Conservation (phyloP, 2,113 vertebrate genomes). For the Gorilla gorilla region DNA sequence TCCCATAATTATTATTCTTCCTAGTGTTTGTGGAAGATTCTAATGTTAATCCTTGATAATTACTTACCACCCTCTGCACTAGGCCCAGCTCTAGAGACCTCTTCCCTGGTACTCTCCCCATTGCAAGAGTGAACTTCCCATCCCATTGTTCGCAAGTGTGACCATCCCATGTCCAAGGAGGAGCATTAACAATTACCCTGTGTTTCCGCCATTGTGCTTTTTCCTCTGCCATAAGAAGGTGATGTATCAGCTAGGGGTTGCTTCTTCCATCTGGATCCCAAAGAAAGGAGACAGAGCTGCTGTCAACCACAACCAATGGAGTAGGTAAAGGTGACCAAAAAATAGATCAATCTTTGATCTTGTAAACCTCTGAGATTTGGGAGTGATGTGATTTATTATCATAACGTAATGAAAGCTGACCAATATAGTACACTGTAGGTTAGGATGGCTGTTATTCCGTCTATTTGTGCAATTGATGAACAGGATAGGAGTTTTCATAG, state of each 20-base stretch:
- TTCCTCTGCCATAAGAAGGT: background rate
- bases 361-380: too few species aligned
- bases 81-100: background rate
- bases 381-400: too few species aligned
- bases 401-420: too few species aligned
- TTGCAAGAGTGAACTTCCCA: background rate
- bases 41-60: background rate
- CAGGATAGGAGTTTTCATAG: slow-evolving; percentile 67
- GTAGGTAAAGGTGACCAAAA: too few species aligned
- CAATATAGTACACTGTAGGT: too few species aligned
- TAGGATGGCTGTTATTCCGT: slow-evolving; percentile 22
- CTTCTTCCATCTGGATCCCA: background rate
- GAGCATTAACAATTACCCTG: too few species aligned
- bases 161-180: background rate
- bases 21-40: background rate
- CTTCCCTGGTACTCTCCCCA: background rate
- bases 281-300: too few species aligned
- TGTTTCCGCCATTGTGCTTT: background rate
- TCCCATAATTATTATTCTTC: background rate
- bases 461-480: slow-evolving; percentile 64
- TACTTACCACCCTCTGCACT: background rate
- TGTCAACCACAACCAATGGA: too few species aligned
- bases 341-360: too few species aligned
- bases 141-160: background rate
- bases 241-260: background rate